Conservation (phyloP, 2,888 invertebrate genomes). For the Philopedon plagiatum region DNA sequence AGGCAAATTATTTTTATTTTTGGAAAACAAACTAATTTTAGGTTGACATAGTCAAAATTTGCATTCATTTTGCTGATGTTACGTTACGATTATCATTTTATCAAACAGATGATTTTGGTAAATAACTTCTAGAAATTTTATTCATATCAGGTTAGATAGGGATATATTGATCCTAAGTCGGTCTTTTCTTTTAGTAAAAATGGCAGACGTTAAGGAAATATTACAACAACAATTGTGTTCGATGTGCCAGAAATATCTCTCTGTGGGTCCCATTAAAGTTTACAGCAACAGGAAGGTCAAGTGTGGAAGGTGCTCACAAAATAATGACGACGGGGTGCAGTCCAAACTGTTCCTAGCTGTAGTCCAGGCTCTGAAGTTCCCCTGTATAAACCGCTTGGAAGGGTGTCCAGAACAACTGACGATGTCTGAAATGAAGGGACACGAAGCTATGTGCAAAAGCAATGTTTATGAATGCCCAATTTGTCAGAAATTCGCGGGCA, state of each 20-base stretch:
- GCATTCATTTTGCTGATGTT: too few relatives aligned
- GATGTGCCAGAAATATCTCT: slow-evolving; percentile 1
- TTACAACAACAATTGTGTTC: not conserved
- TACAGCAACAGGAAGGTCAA: not conserved
- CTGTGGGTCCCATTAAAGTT: slow-evolving; percentile 8
- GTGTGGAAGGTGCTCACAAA: slow-evolving; percentile 12
- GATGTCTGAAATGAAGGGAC: not conserved
- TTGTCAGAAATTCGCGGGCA: not conserved
- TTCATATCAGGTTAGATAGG: too few relatives aligned
- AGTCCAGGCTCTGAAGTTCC: not conserved
- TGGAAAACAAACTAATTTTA: too few relatives aligned
- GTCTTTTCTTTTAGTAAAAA: too few relatives aligned
- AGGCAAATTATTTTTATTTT: too few relatives aligned
- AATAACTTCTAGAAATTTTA: too few relatives aligned
- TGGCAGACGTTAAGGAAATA: not conserved
- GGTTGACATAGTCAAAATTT: too few relatives aligned
- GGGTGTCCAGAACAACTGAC: not conserved
- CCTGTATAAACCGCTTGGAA: not conserved
- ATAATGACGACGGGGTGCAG: not conserved
- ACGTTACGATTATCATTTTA: too few relatives aligned
- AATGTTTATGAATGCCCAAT: not conserved
- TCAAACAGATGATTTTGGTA: too few relatives aligned
- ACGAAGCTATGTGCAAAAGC: not conserved
- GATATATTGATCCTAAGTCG: too few relatives aligned
- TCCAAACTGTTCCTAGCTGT: not conserved